Evolutionary conservation across 2,113 vertebrate genomes (phyloP).

Genomic region (Labrus mixtus): DNA sequence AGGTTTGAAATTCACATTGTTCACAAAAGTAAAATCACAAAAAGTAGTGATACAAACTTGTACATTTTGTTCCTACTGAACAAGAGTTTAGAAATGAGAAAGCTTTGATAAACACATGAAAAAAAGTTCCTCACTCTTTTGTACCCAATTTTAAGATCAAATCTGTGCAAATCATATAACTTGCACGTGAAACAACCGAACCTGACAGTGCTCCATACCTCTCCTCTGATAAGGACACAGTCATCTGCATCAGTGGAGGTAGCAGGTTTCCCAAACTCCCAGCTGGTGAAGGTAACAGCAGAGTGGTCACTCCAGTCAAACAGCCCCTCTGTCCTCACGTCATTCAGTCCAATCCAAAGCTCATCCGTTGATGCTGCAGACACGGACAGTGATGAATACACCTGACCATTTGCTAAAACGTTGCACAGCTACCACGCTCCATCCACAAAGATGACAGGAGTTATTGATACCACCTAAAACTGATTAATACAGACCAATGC

Average conservation of each 20-base stretch:
- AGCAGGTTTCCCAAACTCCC: constrained; percentile 88
- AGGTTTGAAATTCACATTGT: too few species aligned
- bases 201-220: constrained; percentile 77
- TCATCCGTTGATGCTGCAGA: constrained; percentile 85
- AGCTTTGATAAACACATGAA: background rate
- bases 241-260: constrained; percentile 83
- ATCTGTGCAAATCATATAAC: too few species aligned
- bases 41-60: too few species aligned
- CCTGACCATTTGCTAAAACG: background rate
- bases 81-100: too few species aligned
- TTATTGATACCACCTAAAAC: background rate
- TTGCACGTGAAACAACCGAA: background rate
- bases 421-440: background rate
- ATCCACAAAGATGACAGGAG: background rate
- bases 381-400: background rate
- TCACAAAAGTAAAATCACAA: too few species aligned
- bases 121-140: too few species aligned
- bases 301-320: constrained; percentile 95
- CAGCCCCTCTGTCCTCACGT: constrained; percentile 88
- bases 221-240: constrained; percentile 90
- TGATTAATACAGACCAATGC: background rate
- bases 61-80: too few species aligned
- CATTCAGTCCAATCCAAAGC: constrained; percentile 95
- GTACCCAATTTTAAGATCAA: too few species aligned
- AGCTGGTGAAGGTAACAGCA: constrained; percentile 88